Percentiles rank a stretch among this genome's conserved stretches.
phyloP scores from a whole-genome alignment of 2,888 invertebrate genomes.

The Cantharis lateralis region DNA sequence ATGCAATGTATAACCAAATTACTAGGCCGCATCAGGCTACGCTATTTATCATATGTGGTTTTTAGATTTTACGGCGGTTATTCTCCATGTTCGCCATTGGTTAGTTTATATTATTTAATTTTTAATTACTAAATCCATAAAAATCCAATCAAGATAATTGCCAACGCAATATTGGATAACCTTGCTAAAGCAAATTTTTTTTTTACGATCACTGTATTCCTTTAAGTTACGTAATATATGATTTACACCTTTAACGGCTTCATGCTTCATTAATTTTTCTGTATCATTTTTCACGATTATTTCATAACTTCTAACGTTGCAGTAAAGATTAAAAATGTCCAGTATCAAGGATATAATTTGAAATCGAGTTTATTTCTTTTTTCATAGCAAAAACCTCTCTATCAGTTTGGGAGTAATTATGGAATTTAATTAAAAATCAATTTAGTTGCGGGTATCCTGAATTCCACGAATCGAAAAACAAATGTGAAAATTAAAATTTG shows the following conservation, averaged over 20 bases:
- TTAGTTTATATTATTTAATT: not conserved
- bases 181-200: not conserved
- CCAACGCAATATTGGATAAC: not conserved
- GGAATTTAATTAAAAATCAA: too few species aligned
- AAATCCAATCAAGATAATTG: not conserved
- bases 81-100: not conserved
- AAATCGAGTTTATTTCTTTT: not conserved
- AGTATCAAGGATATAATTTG: not conserved
- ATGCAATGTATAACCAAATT: not conserved
- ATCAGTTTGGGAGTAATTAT: too few species aligned
- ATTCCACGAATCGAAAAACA: too few species aligned
- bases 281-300: conserved; percentile 4
- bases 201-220: not conserved
- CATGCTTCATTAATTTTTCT: not conserved
- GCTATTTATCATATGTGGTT: not conserved
- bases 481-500: too few species aligned
- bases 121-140: not conserved
- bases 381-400: too few species aligned
- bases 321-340: not conserved
- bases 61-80: not conserved
- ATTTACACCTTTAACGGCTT: not conserved
- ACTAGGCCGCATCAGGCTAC: not conserved
- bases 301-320: not conserved
- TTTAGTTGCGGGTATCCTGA: too few species aligned
- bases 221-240: not conserved